A percentile compares a stretch with the other conserved stretches of the same genome.
Conservation (phyloP, 2,888 invertebrate species). For the Leucoma salicis region DNA sequence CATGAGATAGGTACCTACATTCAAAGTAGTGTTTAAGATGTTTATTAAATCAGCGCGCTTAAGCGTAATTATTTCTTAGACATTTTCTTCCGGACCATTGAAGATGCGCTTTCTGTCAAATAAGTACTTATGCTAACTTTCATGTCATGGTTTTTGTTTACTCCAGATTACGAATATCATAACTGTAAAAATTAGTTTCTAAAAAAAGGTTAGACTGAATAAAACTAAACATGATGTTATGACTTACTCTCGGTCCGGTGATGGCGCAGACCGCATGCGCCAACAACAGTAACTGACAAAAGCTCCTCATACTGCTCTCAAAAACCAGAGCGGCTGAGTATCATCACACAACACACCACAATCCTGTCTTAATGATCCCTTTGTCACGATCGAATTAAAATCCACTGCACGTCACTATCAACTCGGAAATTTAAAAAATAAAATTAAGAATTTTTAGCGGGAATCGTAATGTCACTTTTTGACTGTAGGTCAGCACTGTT, state of each 20-base stretch:
- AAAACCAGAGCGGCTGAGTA: constrained; percentile 69
- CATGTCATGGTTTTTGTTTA: too few relatives aligned
- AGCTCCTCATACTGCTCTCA: constrained; percentile 74
- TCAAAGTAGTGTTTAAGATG: too few relatives aligned
- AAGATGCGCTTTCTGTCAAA: constrained; percentile 10
- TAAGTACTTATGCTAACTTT: too few relatives aligned
- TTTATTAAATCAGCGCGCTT: too few relatives aligned
- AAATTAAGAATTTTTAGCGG: constrained; percentile 27
- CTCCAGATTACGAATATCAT: too few relatives aligned
- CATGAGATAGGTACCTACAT: too few relatives aligned
- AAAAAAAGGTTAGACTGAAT: too few relatives aligned
- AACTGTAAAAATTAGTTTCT: too few relatives aligned
- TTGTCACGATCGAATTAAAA: constrained; percentile 36
- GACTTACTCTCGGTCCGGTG: constrained; percentile 75
- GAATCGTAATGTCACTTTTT: constrained; percentile 36
- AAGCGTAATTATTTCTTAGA: too few relatives aligned
- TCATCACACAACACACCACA: constrained; percentile 72
- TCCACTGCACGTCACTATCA: constrained; percentile 46
- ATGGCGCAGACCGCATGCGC: constrained; percentile 76
- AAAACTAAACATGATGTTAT: too few relatives aligned
- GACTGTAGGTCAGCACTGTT: constrained; percentile 37
- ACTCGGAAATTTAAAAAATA: constrained; percentile 24
- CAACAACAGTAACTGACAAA: constrained; percentile 68
- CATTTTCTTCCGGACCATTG: constrained; percentile 25
- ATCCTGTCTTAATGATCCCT: constrained; percentile 48